A percentile compares a stretch with the other conserved stretches of the same genome.
Evolutionary conservation across 2,888 invertebrate species (phyloP).

Genomic region (Hemicrepidius hirtus): DNA sequence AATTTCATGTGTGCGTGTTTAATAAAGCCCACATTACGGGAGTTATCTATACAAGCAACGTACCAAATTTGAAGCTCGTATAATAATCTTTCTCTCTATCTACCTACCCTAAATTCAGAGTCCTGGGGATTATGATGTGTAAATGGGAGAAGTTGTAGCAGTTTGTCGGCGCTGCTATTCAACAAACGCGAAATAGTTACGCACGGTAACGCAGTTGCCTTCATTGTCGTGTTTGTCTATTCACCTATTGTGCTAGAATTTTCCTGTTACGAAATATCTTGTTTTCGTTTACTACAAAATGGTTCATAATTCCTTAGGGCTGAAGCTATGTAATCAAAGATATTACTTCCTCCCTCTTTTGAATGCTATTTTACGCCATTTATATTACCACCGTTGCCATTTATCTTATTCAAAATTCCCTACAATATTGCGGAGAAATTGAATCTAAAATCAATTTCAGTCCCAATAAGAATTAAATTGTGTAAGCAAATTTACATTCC

Average conservation of each 20-base stretch:
- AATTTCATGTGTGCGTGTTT: conserved; percentile 26
- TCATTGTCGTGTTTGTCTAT: conserved; percentile 43
- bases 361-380: conserved; percentile 27
- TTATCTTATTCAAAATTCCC: conserved; percentile 32
- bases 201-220: conserved; percentile 36
- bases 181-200: conserved; percentile 32
- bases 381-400: conserved; percentile 29
- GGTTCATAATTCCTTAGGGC: conserved; percentile 32
- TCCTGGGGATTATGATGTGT: conserved; percentile 50
- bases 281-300: conserved; percentile 36
- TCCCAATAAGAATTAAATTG: conserved; percentile 34
- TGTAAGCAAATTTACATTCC: conserved; percentile 32
- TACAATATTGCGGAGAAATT: conserved; percentile 33
- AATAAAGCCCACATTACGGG: conserved; percentile 24
- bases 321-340: conserved; percentile 28
- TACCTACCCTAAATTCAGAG: conserved; percentile 36
- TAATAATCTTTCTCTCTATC: conserved; percentile 41
- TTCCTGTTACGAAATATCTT: conserved; percentile 42
- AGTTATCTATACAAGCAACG: conserved; percentile 33
- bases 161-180: conserved; percentile 38
- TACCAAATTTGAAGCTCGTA: conserved; percentile 27
- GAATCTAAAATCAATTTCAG: conserved; percentile 41
- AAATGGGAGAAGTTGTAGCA: conserved; percentile 54
- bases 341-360: conserved; percentile 27
- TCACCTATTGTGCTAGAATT: conserved; percentile 42